Evolutionary conservation across 2,888 invertebrate species (phyloP).

Genomic region (Didymodactylos carnosus): DNA sequence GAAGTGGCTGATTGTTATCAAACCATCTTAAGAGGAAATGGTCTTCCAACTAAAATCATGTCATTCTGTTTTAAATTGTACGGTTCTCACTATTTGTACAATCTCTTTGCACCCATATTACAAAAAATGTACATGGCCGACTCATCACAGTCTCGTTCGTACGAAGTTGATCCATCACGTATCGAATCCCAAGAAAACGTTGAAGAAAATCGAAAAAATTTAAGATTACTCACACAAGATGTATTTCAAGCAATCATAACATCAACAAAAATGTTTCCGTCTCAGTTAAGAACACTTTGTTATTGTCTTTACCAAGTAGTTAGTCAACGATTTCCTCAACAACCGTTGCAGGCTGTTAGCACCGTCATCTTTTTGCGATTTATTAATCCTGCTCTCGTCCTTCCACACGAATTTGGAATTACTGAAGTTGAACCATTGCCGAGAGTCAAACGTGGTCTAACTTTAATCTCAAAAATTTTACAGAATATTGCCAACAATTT

Average conservation of each 20-base stretch:
- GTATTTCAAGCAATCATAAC: slow-evolving; percentile 78
- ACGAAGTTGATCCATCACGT: slow-evolving; percentile 62
- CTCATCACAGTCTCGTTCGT: slow-evolving; percentile 53
- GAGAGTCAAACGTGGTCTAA: slow-evolving; percentile 69
- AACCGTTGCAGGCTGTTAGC: slow-evolving; percentile 51
- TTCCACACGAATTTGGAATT: slow-evolving; percentile 90
- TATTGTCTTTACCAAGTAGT: slow-evolving; percentile 62
- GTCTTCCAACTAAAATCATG: slow-evolving; percentile 90
- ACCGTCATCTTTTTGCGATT: slow-evolving; percentile 87
- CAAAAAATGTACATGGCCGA: slow-evolving; percentile 39
- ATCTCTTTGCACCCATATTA: slow-evolving; percentile 65
- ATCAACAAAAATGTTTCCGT: slow-evolving; percentile 72
- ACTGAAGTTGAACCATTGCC: slow-evolving; percentile 64
- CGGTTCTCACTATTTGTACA: slow-evolving; percentile 70
- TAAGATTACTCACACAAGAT: slow-evolving; percentile 69
- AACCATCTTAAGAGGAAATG: slow-evolving; percentile 84
- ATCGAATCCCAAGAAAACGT: slow-evolving; percentile 36
- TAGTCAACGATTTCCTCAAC: slow-evolving; percentile 30
- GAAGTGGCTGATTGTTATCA: slow-evolving; percentile 96
- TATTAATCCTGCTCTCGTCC: slow-evolving; percentile 81
- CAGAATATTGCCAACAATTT: slow-evolving; percentile 97
- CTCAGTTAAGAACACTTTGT: slow-evolving; percentile 84
- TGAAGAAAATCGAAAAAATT: slow-evolving; percentile 62
- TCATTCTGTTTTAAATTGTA: slow-evolving; percentile 94
- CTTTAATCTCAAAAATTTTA: slow-evolving; percentile 89